A percentile compares a stretch with the other conserved stretches of the same genome.
These are phyloP conservation scores for Glossophaga mutica DNA, from an alignment of 2,797 vertebrate genomes.

Conservation along the genomic window DNA sequence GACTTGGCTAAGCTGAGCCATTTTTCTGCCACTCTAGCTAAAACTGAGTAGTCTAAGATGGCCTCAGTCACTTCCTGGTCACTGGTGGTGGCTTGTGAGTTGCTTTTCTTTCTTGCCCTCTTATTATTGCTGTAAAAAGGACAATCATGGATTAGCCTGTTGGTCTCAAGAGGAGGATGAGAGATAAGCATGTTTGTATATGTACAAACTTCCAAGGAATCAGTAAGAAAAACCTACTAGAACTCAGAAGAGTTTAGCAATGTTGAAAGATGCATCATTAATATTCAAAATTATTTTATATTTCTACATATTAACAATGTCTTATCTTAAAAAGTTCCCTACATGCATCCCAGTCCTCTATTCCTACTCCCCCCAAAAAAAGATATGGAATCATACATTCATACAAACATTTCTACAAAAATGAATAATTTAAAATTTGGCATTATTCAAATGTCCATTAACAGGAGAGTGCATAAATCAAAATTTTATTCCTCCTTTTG, in stretches of 20 bases:
- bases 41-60: too few relatives aligned
- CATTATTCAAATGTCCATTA: neutral
- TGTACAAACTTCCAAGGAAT: neutral
- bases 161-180: neutral
- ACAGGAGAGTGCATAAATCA: neutral
- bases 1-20: neutral
- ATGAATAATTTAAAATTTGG: neutral
- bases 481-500: neutral
- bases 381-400: neutral
- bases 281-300: neutral
- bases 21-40: neutral
- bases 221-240: neutral
- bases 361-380: neutral
- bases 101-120: neutral
- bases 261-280: neutral
- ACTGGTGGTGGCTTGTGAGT: neutral
- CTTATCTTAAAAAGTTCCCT: neutral
- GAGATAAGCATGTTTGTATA: neutral
- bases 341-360: neutral
- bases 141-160: neutral
- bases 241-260: neutral
- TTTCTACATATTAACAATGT: neutral
- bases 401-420: neutral
- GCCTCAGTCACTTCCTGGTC: too few relatives aligned
- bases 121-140: neutral